Evolutionary conservation across 2,888 invertebrate genomes (phyloP).

Genomic region (Strigamia maritima): DNA sequence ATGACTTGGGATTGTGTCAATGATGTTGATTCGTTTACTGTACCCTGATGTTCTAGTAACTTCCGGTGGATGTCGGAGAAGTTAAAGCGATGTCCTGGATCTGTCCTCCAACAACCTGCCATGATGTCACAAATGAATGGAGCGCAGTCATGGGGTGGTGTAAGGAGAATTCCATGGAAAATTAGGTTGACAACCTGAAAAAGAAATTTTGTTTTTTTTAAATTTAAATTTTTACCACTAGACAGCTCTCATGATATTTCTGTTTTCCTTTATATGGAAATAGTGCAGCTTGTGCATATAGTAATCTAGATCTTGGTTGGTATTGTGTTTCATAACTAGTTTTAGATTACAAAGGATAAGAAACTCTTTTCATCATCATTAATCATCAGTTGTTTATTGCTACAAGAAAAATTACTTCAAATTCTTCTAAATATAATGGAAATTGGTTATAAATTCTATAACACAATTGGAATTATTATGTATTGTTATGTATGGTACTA

Average conservation of each 20-base stretch:
- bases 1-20: not conserved
- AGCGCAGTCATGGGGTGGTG: slow-evolving; percentile 75
- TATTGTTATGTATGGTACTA: too few relatives aligned
- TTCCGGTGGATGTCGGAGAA: slow-evolving; percentile 62
- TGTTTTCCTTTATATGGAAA: not conserved
- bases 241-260: not conserved
- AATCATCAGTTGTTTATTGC: too few relatives aligned
- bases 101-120: slow-evolving; percentile 76
- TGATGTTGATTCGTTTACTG: not conserved
- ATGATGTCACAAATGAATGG: slow-evolving; percentile 69
- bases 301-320: not conserved
- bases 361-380: not conserved
- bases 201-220: not conserved
- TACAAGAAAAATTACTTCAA: too few relatives aligned
- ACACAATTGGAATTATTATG: too few relatives aligned
- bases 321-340: too few relatives aligned
- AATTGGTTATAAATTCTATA: too few relatives aligned
- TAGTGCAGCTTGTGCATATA: too few relatives aligned
- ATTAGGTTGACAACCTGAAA: slow-evolving; percentile 69
- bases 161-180: slow-evolving; percentile 72
- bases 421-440: too few relatives aligned
- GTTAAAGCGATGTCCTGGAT: slow-evolving; percentile 70
- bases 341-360: not conserved
- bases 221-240: not conserved
- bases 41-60: slow-evolving; percentile 12